Percentiles rank a stretch among this genome's conserved stretches.
Evolutionary conservation across 2,888 invertebrate species (phyloP).

Genomic region (Eupithecia subumbrata): DNA sequence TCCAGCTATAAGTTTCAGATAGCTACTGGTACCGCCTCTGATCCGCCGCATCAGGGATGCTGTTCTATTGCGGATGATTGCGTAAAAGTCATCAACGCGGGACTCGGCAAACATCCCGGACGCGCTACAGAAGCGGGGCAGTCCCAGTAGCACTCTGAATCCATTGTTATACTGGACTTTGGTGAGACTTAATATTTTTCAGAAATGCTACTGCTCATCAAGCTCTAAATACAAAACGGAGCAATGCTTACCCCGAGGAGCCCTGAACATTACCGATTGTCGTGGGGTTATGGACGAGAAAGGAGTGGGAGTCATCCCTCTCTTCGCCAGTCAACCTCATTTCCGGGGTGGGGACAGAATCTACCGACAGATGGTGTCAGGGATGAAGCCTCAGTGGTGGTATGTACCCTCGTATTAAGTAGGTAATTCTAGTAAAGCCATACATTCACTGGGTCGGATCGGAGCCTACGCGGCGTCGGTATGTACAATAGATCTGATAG

Average conservation of each 20-base stretch:
- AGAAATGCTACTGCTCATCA: not conserved
- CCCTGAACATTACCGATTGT: not conserved
- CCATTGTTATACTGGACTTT: no score
- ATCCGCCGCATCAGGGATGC: no score
- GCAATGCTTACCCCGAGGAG: not conserved
- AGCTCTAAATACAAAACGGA: not conserved
- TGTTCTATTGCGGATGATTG: no score
- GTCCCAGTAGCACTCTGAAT: no score
- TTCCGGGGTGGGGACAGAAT: not conserved
- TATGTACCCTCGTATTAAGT: not conserved
- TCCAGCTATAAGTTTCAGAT: no score
- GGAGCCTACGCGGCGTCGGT: no score
- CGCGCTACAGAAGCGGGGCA: no score
- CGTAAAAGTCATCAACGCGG: no score
- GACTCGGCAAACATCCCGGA: no score
- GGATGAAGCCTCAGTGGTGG: not conserved
- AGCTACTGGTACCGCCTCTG: no score
- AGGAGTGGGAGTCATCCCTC: not conserved
- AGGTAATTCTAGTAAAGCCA: not conserved
- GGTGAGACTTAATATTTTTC: not conserved
- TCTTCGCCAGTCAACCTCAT: not conserved
- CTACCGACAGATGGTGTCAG: not conserved
- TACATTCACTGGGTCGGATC: no score
- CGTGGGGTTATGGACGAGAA: not conserved
- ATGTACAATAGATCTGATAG: no score